Evolutionary conservation across 1,140 invertebrate genomes (phyloP).

Genomic region (Brachionus sp.): DNA sequence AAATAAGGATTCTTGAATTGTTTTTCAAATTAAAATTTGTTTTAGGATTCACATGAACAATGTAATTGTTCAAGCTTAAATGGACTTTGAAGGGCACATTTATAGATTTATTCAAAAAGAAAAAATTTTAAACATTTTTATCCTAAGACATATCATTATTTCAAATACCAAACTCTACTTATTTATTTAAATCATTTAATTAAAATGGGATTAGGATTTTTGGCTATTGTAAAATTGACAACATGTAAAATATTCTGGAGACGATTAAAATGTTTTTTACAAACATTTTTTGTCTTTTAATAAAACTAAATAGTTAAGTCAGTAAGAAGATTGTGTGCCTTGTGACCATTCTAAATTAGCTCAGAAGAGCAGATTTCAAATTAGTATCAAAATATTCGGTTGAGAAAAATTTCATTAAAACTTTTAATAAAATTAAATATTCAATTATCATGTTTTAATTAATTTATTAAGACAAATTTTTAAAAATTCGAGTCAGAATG

Average conservation of each 20-base stretch:
- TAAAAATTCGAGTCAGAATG: not conserved
- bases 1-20: not conserved
- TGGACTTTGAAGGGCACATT: not conserved
- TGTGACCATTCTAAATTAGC: not conserved
- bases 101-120: not conserved
- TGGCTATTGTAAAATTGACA: not conserved
- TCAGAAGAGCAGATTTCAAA: not conserved
- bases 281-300: too few species aligned
- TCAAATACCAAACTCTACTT: not conserved
- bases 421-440: too few species aligned
- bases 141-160: not conserved
- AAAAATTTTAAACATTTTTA: not conserved
- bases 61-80: not conserved
- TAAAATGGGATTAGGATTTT: not conserved
- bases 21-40: not conserved
- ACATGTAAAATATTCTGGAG: not conserved
- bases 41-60: not conserved
- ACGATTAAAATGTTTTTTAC: not conserved
- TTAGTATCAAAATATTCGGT: too few species aligned
- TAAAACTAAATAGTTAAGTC: not conserved
- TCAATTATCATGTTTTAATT: too few species aligned
- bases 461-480: too few species aligned
- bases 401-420: too few species aligned
- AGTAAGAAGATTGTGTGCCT: not conserved
- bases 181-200: not conserved